Percentiles rank a stretch among this genome's conserved stretches.
Conservation (phyloP, 2,113 vertebrate genomes). For the Catharus fuscescens region DNA sequence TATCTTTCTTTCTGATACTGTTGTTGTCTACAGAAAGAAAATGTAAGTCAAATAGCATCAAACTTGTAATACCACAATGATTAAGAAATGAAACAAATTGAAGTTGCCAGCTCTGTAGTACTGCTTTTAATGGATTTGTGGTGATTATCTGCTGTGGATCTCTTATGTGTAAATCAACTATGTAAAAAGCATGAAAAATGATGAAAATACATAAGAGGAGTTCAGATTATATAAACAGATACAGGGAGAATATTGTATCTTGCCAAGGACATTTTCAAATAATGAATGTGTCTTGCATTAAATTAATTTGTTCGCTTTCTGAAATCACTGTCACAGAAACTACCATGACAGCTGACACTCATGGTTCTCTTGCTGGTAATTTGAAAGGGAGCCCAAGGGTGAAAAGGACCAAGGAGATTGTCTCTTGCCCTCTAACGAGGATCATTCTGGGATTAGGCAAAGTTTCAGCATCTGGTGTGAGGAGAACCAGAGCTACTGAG, state of each 20-base stretch:
- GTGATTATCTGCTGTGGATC: not conserved
- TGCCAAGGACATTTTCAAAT: slow-evolving; percentile 19
- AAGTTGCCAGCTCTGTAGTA: not conserved
- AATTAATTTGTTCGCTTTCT: slow-evolving; percentile 2
- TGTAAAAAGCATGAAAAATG: slow-evolving; percentile 20
- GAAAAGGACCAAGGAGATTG: not conserved
- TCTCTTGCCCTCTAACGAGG: not conserved
- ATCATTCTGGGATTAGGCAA: not conserved
- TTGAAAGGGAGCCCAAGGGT: not conserved
- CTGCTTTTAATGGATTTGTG: slow-evolving; percentile 32
- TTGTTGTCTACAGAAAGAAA: not conserved
- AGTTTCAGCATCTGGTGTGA: not conserved
- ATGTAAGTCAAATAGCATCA: not conserved
- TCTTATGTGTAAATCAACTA: not conserved
- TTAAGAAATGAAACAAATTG: not conserved
- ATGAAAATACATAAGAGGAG: slow-evolving; percentile 1
- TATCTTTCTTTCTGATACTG: not conserved
- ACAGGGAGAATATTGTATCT: not conserved
- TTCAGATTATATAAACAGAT: not conserved
- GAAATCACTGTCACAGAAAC: not conserved
- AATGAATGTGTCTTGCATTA: not conserved
- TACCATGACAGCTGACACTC: not conserved
- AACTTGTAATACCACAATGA: not conserved
- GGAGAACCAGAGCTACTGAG: not conserved
- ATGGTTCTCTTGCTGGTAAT: not conserved